Conservation (phyloP, 2,113 vertebrate genomes). For the Plecturocebus donacophilus region DNA sequence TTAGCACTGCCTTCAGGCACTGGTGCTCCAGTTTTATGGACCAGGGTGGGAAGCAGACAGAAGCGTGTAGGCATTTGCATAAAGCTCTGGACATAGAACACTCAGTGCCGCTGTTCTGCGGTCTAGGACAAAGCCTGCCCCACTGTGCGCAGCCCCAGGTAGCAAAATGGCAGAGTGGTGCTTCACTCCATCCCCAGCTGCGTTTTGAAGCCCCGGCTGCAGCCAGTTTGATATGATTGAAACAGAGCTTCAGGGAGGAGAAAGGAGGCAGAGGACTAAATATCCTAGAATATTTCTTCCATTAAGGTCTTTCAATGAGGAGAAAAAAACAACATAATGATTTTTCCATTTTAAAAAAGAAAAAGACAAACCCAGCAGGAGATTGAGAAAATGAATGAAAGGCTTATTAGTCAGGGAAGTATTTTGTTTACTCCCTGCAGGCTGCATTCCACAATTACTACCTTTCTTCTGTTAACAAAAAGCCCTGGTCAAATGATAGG, state of each 20-base stretch:
- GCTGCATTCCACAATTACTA: not conserved
- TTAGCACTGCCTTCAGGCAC: accelerated
- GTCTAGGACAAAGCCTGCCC: not conserved
- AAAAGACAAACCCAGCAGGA: not conserved
- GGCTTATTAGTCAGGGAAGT: not conserved
- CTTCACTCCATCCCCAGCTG: not conserved
- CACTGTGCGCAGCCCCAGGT: not conserved
- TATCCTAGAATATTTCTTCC: slow-evolving; percentile 46
- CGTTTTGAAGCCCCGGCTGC: not conserved
- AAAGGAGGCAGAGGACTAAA: not conserved
- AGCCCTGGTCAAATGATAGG: not conserved
- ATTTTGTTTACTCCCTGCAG: not conserved
- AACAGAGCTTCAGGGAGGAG: slow-evolving; percentile 18
- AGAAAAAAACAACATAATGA: not conserved
- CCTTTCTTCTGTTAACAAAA: slow-evolving; percentile 6
- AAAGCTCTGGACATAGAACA: slow-evolving; percentile 34
- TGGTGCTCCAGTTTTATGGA: not conserved
- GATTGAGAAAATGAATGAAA: slow-evolving; percentile 55
- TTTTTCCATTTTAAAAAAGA: not conserved
- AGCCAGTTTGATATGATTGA: not conserved
- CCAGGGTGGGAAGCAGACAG: not conserved
- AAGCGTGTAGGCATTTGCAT: not conserved
- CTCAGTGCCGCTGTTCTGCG: not conserved
- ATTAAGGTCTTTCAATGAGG: slow-evolving; percentile 12
- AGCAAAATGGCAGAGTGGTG: not conserved